These are phyloP conservation scores for Petrolisthes cinctipes DNA, from an alignment of 2,888 invertebrate species.

Conservation along the genomic window DNA sequence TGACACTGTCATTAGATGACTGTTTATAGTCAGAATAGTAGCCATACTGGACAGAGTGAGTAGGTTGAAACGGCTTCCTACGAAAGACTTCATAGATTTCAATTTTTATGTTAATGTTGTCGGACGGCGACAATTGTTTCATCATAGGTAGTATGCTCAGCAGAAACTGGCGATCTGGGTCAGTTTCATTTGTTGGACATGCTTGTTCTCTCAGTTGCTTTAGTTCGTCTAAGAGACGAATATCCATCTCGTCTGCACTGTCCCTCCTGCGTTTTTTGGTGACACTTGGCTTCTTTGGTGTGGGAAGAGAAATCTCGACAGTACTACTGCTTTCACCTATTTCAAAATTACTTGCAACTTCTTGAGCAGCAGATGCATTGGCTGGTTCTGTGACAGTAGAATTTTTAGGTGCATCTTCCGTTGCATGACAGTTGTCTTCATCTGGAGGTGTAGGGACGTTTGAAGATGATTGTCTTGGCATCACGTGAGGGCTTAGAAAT, in stretches of 20 bases:
- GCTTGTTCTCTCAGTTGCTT: slow-evolving; percentile 29
- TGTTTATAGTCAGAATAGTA: slow-evolving; percentile 23
- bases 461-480: slow-evolving; percentile 40
- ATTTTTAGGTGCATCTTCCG: slow-evolving; percentile 20
- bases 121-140: no score
- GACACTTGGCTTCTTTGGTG: slow-evolving; percentile 2
- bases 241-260: slow-evolving; percentile 34
- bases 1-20: slow-evolving; percentile 30
- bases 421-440: slow-evolving; percentile 33
- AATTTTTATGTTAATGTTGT: no score
- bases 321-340: slow-evolving; percentile 19
- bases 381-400: slow-evolving; percentile 8
- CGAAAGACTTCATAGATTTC: no score
- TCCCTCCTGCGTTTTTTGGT: slow-evolving; percentile 21
- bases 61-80: neutral
- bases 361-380: neutral
- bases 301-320: slow-evolving; percentile 9
- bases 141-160: neutral
- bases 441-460: slow-evolving; percentile 33
- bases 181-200: slow-evolving; percentile 1
- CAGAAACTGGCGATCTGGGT: slow-evolving; percentile 26
- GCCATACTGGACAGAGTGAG: neutral
- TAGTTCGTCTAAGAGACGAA: slow-evolving; percentile 26
- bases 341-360: slow-evolving; percentile 1
- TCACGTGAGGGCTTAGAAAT: slow-evolving; percentile 44